Base-by-base conservation (phyloP, 2,797 vertebrate species). In the Falco berigora region DNA sequence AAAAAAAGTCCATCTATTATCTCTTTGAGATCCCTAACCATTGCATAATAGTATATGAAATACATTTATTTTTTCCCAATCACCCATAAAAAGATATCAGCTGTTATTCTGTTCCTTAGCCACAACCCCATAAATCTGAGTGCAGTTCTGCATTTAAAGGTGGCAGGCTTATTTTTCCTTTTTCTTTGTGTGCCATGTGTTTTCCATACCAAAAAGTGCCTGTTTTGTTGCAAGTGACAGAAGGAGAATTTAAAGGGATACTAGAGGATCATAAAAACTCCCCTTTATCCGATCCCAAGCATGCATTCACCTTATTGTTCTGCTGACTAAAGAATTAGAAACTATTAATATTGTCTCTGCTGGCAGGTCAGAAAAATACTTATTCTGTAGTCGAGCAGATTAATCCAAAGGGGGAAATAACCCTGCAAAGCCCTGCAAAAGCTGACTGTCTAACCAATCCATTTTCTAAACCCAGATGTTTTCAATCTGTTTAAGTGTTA, bases 341-440 rank as follows among this genome's bases (percentile, higher is more conserved):
- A 96, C 95, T 96, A 94, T 96, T 96, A 95, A 96, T 96, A 97
- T 94, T 95, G 95, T 83, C 86, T 96, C 58, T 91, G 78, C 91
- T 94, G 96, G 88, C 96, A 97, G 92, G 93, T 89, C 92, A 95
- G 94, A 90, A 97, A 96, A 97, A 96, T 91, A 97, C 96, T 97
- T 96, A 80, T 92, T 93, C 93, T 85, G 74, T 91, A 88, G 76
- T 30, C 4, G 0, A 86, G 76, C 12, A 92, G 91, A 94, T 97
- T 96, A 96, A 89, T 96, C 95, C 78, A 1, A 85, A 92, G 94
- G 94, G 94, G 79, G 20, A 96, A 95, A 96, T 96, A 97, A 96
- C 91, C 80, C 85, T 59, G 68, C 93, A 92, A 86, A 96, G 79
- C 94, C 79, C 69, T 90, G 94, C 34, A 84, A 91, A 97, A 95